A percentile compares a stretch with the other conserved stretches of the same genome.
Conservation (phyloP, 1,140 invertebrate species). For the Cyclina sinensis region DNA sequence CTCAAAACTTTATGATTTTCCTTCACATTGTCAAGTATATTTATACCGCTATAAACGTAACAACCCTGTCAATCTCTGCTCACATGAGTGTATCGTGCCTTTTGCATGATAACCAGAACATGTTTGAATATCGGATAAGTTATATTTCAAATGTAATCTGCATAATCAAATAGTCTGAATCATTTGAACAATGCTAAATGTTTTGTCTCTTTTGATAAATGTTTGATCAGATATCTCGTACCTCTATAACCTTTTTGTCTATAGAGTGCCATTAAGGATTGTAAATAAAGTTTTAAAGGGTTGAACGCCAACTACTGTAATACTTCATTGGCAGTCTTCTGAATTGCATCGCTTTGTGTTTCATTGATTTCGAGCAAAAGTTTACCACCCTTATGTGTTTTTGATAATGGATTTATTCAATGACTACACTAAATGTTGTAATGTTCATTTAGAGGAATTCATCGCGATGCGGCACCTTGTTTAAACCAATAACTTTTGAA, state of each 20-base stretch:
- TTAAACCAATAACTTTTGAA: too few species aligned
- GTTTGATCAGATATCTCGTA: background rate
- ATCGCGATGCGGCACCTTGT: too few species aligned
- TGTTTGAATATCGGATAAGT: background rate
- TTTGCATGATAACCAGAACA: background rate
- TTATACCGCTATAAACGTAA: background rate
- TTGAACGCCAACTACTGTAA: too few species aligned
- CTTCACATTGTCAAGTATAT: background rate
- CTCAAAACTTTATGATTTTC: background rate
- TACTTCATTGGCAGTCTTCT: too few species aligned
- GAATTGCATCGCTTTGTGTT: too few species aligned
- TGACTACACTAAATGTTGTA: too few species aligned
- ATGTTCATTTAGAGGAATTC: too few species aligned
- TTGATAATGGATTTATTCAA: too few species aligned
- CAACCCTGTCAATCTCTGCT: background rate
- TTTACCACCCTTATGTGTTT: too few species aligned
- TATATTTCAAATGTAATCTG: conserved; percentile 9
- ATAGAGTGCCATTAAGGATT: too few species aligned
- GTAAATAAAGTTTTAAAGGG: too few species aligned
- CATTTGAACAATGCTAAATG: conserved; percentile 12
- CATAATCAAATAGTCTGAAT: conserved; percentile 21
- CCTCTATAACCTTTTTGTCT: conserved; percentile 17
- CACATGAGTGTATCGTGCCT: background rate
- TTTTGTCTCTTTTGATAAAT: conserved; percentile 2
- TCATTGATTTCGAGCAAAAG: too few species aligned